Evolutionary conservation across 2,888 invertebrate species (phyloP).

Genomic region (Hedychridium roseum): DNA sequence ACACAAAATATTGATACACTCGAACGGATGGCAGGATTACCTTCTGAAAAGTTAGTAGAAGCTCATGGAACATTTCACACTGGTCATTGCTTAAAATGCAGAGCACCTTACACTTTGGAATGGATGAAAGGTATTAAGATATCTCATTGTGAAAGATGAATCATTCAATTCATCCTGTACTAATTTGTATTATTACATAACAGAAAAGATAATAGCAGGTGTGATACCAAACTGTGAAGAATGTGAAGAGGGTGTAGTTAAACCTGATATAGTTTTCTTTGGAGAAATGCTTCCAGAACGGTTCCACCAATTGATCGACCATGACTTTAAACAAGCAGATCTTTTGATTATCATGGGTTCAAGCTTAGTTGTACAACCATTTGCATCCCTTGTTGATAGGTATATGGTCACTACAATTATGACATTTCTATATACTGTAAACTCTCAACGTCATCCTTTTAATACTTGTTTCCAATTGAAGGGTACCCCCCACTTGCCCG

Average conservation of each 20-base stretch:
- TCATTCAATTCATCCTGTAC: neutral
- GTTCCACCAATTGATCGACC: constrained; percentile 74
- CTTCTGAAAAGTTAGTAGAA: constrained; percentile 86
- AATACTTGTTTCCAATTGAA: constrained; percentile 40
- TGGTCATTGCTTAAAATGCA: constrained; percentile 84
- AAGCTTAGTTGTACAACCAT: constrained; percentile 92
- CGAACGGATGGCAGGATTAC: constrained; percentile 85
- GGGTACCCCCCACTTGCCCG: constrained; percentile 77
- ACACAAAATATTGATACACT: constrained; percentile 95
- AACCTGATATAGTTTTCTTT: constrained; percentile 96
- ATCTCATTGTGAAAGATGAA: neutral
- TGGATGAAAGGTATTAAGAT: constrained; percentile 82
- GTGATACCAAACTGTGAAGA: constrained; percentile 79
- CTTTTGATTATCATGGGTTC: constrained; percentile 95
- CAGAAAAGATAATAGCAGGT: constrained; percentile 78
- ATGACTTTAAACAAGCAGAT: constrained; percentile 87
- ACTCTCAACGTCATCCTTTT: neutral
- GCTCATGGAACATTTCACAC: constrained; percentile 94
- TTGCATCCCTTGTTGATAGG: constrained; percentile 87
- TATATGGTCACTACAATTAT: constrained; percentile 56
- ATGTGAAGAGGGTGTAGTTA: constrained; percentile 81
- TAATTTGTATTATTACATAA: neutral
- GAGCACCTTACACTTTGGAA: constrained; percentile 74
- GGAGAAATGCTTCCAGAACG: constrained; percentile 86
- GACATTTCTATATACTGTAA: constrained; percentile 5